These are phyloP conservation scores for Myiagra hebetior DNA, from an alignment of 2,113 vertebrate genomes.

Conservation along the genomic window DNA sequence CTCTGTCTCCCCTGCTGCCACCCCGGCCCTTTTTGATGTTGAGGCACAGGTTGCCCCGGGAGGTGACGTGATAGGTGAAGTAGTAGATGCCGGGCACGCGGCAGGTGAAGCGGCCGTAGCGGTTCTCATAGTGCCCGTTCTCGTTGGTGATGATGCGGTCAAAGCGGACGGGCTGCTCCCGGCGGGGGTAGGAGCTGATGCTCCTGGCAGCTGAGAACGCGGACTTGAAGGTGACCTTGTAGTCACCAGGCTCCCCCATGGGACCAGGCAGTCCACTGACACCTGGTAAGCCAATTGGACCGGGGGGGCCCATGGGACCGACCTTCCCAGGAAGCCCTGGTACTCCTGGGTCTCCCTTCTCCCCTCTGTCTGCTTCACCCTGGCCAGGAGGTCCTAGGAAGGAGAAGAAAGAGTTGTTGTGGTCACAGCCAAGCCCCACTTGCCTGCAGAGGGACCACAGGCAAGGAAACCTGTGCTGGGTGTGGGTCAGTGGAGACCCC, in stretches of 20 bases:
- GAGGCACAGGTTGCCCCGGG: slow-evolving; percentile 70
- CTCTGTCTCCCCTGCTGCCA: neutral
- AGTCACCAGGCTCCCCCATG: slow-evolving; percentile 64
- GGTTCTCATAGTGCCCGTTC: slow-evolving; percentile 51
- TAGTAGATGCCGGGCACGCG: slow-evolving; percentile 75
- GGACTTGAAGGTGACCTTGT: slow-evolving; percentile 22
- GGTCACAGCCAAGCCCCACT: fast-evolving
- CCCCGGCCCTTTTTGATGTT: slow-evolving; percentile 57
- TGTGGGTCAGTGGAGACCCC: fast-evolving
- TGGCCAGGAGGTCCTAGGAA: slow-evolving; percentile 65
- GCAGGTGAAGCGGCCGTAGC: slow-evolving; percentile 71
- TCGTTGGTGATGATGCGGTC: slow-evolving; percentile 46
- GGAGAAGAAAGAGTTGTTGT: neutral
- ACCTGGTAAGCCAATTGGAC: slow-evolving; percentile 49
- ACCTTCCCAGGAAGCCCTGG: slow-evolving; percentile 73
- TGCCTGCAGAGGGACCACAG: neutral
- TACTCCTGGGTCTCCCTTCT: slow-evolving; percentile 64
- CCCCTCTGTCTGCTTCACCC: slow-evolving; percentile 27
- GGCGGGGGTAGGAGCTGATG: neutral
- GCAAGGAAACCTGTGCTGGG: neutral
- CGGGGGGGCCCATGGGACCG: slow-evolving; percentile 62
- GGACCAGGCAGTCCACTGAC: neutral
- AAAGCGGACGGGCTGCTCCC: slow-evolving; percentile 64
- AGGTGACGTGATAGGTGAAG: slow-evolving; percentile 81
- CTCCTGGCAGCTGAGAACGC: slow-evolving; percentile 73